These are phyloP conservation scores for Acanthis flammea DNA, from an alignment of 2,797 vertebrate genomes.

Conservation along the genomic window DNA sequence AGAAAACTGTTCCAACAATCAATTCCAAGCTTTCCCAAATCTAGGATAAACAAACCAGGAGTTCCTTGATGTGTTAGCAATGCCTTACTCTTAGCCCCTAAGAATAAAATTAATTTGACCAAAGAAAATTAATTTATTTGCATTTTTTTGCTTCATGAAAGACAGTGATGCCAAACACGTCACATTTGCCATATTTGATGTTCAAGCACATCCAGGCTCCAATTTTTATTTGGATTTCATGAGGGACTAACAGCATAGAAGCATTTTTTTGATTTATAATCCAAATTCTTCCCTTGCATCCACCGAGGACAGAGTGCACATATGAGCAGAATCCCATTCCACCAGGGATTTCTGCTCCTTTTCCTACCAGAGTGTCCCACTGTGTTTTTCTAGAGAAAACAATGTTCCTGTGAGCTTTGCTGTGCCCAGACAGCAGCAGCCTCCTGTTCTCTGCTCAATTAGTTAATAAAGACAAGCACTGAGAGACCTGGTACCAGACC, in stretches of 20 bases:
- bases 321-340: not conserved
- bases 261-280: not conserved
- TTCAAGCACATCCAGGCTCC: not conserved
- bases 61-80: not conserved
- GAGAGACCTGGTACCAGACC: conserved; percentile 18
- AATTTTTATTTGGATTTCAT: not conserved
- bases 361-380: not conserved
- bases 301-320: rapidly evolving
- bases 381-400: not conserved
- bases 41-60: not conserved
- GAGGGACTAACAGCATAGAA: not conserved
- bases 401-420: not conserved
- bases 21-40: not conserved
- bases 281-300: not conserved
- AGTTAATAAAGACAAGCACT: conserved; percentile 21
- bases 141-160: not conserved
- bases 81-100: not conserved
- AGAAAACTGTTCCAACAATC: not conserved
- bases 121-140: not conserved
- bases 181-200: not conserved
- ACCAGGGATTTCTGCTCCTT: not conserved
- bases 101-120: not conserved
- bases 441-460: not conserved
- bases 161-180: not conserved
- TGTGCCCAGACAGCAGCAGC: conserved; percentile 8